phyloP scores from a whole-genome alignment of 2,797 vertebrate genomes.

The Diplodus sargus region DNA sequence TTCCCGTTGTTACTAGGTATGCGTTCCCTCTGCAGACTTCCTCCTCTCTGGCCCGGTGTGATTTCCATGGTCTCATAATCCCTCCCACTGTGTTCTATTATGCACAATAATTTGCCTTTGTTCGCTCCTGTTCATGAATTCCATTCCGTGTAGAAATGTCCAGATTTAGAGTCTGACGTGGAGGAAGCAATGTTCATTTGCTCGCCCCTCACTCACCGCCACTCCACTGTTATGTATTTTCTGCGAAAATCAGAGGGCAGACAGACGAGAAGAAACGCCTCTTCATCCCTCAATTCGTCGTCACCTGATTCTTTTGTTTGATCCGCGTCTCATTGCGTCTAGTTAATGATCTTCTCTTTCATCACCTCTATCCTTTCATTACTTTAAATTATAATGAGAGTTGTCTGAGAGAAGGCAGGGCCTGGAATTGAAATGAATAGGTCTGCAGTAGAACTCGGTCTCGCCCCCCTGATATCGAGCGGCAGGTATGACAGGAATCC shows the following conservation, averaged over 20 bases:
- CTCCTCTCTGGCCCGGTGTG: slow-evolving; percentile 8
- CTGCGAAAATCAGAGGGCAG: not conserved
- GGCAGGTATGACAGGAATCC: slow-evolving; percentile 32
- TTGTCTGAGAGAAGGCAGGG: slow-evolving; percentile 42
- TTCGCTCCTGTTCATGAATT: slow-evolving; percentile 30
- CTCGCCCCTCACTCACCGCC: not conserved
- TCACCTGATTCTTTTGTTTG: slow-evolving; percentile 41
- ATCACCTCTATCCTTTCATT: slow-evolving; percentile 55
- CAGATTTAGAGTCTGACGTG: slow-evolving; percentile 21
- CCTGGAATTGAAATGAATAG: slow-evolving; percentile 55
- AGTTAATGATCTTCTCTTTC: slow-evolving; percentile 56
- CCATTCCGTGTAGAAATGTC: slow-evolving; percentile 8
- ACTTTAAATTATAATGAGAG: slow-evolving; percentile 60
- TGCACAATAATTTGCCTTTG: slow-evolving; percentile 25
- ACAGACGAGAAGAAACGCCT: slow-evolving; percentile 12
- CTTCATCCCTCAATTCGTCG: slow-evolving; percentile 20
- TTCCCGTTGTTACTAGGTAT: slow-evolving; percentile 53
- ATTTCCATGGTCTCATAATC: slow-evolving; percentile 16
- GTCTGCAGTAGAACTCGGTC: slow-evolving; percentile 18
- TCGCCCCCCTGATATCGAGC: slow-evolving; percentile 15
- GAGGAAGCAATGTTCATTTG: slow-evolving; percentile 13
- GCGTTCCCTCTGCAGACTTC: slow-evolving; percentile 23
- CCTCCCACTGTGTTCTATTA: slow-evolving; percentile 27
- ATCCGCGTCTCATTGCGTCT: slow-evolving; percentile 44
- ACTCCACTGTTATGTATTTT: slow-evolving; percentile 9